Evolutionary conservation across 2,888 invertebrate genomes (phyloP), one percentile per base, ranked within the genome.

Genomic region (Torymus auratus): DNA sequence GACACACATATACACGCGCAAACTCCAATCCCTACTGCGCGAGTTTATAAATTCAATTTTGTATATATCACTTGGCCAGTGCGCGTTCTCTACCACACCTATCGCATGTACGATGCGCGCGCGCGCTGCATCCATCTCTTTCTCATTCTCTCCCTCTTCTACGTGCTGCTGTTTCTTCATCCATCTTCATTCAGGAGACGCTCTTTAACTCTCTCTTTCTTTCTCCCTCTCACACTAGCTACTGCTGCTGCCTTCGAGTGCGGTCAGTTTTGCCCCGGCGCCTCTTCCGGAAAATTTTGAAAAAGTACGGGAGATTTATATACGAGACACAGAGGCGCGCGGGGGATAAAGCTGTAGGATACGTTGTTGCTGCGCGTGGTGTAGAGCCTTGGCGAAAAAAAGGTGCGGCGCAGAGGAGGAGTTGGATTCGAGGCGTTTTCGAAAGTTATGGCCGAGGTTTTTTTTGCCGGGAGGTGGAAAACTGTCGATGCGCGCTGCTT

Each of bases 181-280:
- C 85, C 83, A 86, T 88, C 88, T 88, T 87, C 84, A 85, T 86
- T 88, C 83, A 82, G 80, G 82, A 81, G 72, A 83, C 83, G 83
- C 85, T 84, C 41, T 41, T 41, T 41, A 41, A 7, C 41, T 28
- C 5, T 28, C 28, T 28, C 28, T 28, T 4, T 41, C 41, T 41
- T 10, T 41, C 41, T 7, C 41, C 41, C 7, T 41, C 41, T 41
- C 41, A 7, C 83, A 81, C 80, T 81, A 84, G 83, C 81, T 83
- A 83, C 85, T 86, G 87, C 84, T 86, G 86, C 84, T 83, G 83
- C 17, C 41, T 61, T 72, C 78, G 56, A 78, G 78, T 78, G 68
- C 71, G 65, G 78, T 72, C 78, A 73, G 60, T 68, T 60, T 73
- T 71, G 7, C 7, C 41, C 53, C 12, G 7, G 60, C n/a, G 41